Evolutionary conservation across 2,113 vertebrate species (phyloP).

Genomic region (Setophaga coronata): DNA sequence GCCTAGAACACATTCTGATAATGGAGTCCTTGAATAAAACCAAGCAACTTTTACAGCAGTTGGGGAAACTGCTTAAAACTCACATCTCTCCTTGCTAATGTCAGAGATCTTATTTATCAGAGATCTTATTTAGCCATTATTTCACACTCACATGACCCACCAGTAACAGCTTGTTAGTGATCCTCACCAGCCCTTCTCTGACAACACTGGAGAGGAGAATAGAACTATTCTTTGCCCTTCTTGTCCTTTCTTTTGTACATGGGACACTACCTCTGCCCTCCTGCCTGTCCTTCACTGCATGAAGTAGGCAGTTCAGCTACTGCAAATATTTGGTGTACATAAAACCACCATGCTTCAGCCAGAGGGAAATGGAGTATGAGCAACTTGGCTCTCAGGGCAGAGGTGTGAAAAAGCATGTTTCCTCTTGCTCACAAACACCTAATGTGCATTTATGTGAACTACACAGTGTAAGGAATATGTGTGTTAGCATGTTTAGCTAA

Average conservation of each 20-base stretch:
- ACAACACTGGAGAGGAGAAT: not conserved
- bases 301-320: not conserved
- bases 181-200: not conserved
- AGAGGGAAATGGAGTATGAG: not conserved
- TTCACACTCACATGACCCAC: not conserved
- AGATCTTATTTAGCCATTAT: not conserved
- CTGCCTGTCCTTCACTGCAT: not conserved
- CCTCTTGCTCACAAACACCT: not conserved
- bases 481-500: not conserved
- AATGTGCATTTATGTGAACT: not conserved
- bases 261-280: not conserved
- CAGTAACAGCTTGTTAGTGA: not conserved
- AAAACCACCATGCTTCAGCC: not conserved
- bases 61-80: not conserved
- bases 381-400: not conserved
- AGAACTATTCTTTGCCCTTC: not conserved
- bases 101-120: not conserved
- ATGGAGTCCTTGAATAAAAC: not conserved
- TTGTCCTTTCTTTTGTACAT: not conserved
- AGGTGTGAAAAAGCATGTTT: not conserved
- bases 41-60: not conserved
- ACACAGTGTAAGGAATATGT: not conserved
- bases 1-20: not conserved
- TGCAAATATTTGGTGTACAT: not conserved
- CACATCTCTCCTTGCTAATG: not conserved